Evolutionary conservation across 1,140 invertebrate species (phyloP).

Genomic region (Coptotermes formosanus): DNA sequence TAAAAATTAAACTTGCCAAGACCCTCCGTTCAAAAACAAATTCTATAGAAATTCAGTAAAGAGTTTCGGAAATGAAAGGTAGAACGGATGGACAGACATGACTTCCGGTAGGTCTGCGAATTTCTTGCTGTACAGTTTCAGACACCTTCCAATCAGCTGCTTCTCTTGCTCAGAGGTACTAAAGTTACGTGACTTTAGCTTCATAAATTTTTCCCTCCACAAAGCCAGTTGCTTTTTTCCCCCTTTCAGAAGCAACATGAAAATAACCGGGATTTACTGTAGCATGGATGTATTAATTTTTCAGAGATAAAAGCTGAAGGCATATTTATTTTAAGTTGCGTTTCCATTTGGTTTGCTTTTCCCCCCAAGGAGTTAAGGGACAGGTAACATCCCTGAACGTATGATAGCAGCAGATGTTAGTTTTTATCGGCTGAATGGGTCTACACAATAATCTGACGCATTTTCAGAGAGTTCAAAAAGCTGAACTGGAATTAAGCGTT

Average conservation of each 20-base stretch:
- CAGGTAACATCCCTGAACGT: not conserved
- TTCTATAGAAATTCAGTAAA: no score
- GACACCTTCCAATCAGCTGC: no score
- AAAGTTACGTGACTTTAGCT: not conserved
- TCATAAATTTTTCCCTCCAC: not conserved
- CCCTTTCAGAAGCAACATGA: not conserved
- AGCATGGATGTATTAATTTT: not conserved
- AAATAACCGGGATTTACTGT: not conserved
- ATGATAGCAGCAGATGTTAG: not conserved
- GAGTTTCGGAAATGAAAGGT: no score
- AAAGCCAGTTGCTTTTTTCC: not conserved
- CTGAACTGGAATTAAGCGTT: not conserved
- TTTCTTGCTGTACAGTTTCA: no score
- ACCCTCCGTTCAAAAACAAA: no score
- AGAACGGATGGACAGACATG: no score
- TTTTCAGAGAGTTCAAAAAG: not conserved
- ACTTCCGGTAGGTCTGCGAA: no score
- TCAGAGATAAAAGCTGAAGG: not conserved
- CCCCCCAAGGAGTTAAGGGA: not conserved
- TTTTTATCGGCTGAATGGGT: not conserved
- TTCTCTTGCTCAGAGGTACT: no score
- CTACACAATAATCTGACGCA: not conserved
- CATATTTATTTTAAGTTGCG: not conserved
- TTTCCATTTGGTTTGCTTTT: not conserved
- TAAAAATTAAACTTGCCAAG: no score